Percentiles rank a stretch among this genome's conserved stretches.
phyloP scores from a whole-genome alignment of 2,113 vertebrate species.

The Progne subis region DNA sequence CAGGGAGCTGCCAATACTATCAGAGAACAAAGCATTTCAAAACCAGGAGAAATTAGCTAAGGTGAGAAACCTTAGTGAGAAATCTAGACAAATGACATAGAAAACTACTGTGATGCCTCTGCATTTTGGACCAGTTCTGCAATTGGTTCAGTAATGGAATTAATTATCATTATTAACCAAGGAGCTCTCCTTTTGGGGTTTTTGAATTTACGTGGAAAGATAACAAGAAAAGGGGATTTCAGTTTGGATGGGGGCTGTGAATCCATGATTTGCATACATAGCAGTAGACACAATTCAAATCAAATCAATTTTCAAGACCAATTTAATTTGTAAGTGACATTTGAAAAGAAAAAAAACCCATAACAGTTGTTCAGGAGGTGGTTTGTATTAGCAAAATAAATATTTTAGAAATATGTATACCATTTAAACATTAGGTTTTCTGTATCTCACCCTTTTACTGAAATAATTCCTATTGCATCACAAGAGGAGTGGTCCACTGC shows the following conservation, averaged over 20 bases:
- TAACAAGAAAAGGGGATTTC: background rate
- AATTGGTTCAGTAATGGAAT: background rate
- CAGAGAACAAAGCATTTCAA: background rate
- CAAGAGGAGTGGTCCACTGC: background rate
- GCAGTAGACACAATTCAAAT: background rate
- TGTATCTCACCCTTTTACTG: background rate
- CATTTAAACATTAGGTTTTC: background rate
- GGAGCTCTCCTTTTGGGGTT: background rate
- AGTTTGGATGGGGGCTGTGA: background rate
- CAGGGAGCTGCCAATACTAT: background rate
- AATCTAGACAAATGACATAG: background rate
- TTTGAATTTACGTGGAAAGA: background rate
- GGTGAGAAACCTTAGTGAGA: background rate
- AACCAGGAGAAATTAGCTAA: background rate
- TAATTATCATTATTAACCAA: background rate
- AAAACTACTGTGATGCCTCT: fast-evolving
- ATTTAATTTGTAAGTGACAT: background rate
- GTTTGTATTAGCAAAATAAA: background rate
- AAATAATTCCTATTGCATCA: background rate
- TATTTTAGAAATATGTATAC: background rate
- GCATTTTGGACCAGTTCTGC: background rate
- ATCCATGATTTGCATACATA: background rate
- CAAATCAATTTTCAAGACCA: background rate
- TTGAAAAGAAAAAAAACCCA: background rate
- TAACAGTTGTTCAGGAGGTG: background rate